These are phyloP conservation scores for Alloscopus bannaensis DNA, from an alignment of 2,888 invertebrate genomes.

Conservation along the genomic window DNA sequence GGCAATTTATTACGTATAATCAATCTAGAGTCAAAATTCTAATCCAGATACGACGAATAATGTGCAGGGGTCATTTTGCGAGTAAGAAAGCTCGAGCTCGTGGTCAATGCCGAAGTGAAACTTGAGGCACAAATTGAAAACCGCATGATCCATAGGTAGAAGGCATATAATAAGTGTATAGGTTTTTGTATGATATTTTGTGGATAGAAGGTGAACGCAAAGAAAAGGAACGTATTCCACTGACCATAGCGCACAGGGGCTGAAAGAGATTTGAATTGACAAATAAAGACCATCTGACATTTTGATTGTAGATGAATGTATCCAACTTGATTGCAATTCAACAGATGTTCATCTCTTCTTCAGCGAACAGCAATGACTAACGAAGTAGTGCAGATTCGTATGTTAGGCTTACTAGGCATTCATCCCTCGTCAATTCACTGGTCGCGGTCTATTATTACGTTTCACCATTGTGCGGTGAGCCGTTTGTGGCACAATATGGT, in stretches of 20 bases:
- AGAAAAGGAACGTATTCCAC: not conserved
- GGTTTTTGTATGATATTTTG: too few relatives aligned
- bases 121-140: not conserved
- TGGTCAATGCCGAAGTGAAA: not conserved
- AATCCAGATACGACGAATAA: too few relatives aligned
- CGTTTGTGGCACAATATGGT: too few relatives aligned
- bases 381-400: too few relatives aligned
- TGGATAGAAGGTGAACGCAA: not conserved
- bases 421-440: not conserved
- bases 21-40: too few relatives aligned
- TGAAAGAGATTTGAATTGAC: constrained; percentile 1
- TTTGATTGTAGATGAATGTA: not conserved
- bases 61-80: too few relatives aligned
- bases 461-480: not conserved
- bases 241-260: not conserved
- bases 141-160: too few relatives aligned
- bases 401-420: not conserved
- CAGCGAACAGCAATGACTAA: not conserved
- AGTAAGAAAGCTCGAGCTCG: not conserved
- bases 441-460: not conserved
- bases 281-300: not conserved
- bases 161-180: too few relatives aligned
- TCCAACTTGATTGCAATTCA: not conserved
- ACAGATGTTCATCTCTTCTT: not conserved
- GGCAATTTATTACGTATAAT: too few relatives aligned